Base-by-base conservation (phyloP, 2,797 vertebrate species). In the Lophotriccus pileatus region DNA sequence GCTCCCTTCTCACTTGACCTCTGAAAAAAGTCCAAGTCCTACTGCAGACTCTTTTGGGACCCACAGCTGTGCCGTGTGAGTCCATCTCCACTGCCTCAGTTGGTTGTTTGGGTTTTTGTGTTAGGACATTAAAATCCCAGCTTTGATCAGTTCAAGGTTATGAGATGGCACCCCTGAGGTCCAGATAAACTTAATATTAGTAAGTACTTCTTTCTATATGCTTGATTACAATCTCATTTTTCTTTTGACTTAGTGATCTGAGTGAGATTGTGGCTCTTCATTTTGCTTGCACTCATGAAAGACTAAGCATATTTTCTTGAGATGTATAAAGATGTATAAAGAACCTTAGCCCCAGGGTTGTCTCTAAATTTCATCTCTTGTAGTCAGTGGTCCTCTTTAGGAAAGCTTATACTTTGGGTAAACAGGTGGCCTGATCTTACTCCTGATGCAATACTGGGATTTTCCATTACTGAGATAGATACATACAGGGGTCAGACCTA, bases 281-380 rank as follows among this genome's bases (percentile, higher is more conserved):
- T 3, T 32, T 74, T 56, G 24, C 66, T 47, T 77, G 59, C 56
- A 13, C 28, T 25, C 36, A 25, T 24, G 32, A 78, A 90, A 62
- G 21, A 19, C 41, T 83, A 80, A 88, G 44, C 49, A 46, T 87
- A 50, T 85, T 95, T 93, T 90, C 63, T 67, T 84, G 77, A 94
- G 60, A 52, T 17, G 11, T 88, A 41, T 41, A 25, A 84, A 62
- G 62, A n/a, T 64, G 32, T 37, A 84, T n/a, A 74, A 77, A 94
- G 72, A 11, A 2, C 64, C 37, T 46, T 83, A 80, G 64, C 64
- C 47, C 18, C 30, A 46, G 67, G 25, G n/a, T 11, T 83, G 34
- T 70, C 77, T 90, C 44, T 67, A 80, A 85, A 89, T 84, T 49
- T 92, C 5, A 22, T 84, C 75, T 90, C 37, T 20, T 74, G 23